A percentile compares a stretch with the other conserved stretches of the same genome.
Conservation (phyloP, 2,797 vertebrate genomes). For the Zenarchopterus dispar region DNA sequence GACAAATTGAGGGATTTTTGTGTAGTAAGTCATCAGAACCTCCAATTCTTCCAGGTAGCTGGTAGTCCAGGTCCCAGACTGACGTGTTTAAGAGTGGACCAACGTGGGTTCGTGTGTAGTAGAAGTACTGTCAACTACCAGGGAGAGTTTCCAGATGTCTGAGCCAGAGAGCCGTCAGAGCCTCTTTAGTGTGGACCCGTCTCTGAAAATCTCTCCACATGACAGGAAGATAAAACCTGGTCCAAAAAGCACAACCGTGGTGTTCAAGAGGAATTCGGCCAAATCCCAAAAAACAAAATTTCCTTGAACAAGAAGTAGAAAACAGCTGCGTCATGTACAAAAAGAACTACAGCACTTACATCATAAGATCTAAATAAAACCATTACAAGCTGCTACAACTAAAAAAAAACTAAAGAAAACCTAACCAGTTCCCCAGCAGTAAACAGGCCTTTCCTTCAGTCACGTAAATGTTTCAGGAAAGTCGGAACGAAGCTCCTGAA, state of each 20-base stretch:
- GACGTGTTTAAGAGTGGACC: too few relatives aligned
- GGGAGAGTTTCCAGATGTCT: too few relatives aligned
- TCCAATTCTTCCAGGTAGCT: too few relatives aligned
- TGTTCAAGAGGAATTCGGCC: conserved; percentile 26
- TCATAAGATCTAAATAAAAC: conserved; percentile 33
- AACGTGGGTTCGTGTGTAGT: too few relatives aligned
- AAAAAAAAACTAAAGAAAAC: too few relatives aligned
- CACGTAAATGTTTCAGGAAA: too few relatives aligned
- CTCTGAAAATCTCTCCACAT: conserved; percentile 27
- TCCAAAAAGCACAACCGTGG: conserved; percentile 2
- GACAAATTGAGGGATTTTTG: not conserved
- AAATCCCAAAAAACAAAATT: conserved; percentile 14
- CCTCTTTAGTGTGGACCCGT: not conserved
- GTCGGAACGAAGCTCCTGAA: too few relatives aligned
- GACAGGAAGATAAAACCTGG: conserved; percentile 57
- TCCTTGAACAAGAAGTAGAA: conserved; percentile 41
- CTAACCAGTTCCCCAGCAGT: conserved; percentile 23
- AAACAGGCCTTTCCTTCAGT: conserved; percentile 6
- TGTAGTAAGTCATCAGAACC: conserved; percentile 2
- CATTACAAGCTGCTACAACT: conserved; percentile 58
- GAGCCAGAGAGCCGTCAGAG: too few relatives aligned
- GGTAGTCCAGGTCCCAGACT: too few relatives aligned
- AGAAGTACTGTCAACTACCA: too few relatives aligned
- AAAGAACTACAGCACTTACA: conserved; percentile 45
- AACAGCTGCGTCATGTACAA: conserved; percentile 43